Evolutionary conservation across 2,113 vertebrate genomes (phyloP).

Genomic region (Prochilodus magdalenae): DNA sequence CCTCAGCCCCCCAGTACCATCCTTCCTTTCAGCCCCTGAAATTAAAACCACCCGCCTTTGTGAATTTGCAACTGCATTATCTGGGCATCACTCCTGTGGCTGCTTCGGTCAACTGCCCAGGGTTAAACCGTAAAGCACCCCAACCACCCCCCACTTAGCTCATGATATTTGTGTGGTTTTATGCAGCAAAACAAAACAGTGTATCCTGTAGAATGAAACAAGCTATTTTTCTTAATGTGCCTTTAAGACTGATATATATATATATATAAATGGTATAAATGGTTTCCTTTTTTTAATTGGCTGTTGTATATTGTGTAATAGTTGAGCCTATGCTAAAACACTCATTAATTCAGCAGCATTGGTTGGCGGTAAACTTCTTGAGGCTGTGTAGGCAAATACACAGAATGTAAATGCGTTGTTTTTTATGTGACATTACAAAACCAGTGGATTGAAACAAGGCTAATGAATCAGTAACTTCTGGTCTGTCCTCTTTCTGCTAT

Average conservation of each 20-base stretch:
- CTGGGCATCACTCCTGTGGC: background rate
- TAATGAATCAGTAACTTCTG: background rate
- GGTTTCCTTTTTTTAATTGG: no score
- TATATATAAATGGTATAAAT: no score
- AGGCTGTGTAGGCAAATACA: background rate
- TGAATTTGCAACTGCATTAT: background rate
- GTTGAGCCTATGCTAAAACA: background rate
- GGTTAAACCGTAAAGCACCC: background rate
- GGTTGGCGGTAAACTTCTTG: background rate
- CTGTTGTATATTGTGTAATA: no score
- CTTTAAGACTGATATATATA: no score
- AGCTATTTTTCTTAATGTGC: no score
- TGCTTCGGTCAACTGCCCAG: background rate
- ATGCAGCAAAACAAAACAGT: no score
- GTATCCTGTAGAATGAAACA: no score
- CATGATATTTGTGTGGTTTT: no score
- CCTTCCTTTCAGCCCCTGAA: background rate
- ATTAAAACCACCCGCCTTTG: slow-evolving; percentile 25
- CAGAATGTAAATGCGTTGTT: background rate
- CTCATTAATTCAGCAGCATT: background rate
- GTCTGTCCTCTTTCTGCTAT: background rate
- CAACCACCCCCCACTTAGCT: no score
- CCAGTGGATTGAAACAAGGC: no score
- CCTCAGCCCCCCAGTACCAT: background rate
- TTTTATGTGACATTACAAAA: no score